These are phyloP conservation scores for Nasonia longicornis DNA, from an alignment of 1,140 invertebrate species.

Conservation along the genomic window DNA sequence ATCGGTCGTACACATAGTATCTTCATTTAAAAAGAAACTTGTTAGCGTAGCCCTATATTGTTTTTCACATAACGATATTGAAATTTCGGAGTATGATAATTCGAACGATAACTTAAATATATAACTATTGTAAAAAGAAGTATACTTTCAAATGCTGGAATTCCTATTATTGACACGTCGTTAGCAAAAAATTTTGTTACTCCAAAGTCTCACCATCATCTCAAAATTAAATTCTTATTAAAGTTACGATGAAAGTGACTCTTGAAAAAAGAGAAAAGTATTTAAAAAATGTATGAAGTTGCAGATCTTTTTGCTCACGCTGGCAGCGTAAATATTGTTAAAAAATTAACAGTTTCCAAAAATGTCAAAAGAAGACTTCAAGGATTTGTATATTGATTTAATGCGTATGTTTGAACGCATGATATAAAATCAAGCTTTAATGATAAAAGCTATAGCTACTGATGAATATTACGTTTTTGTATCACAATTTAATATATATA, in stretches of 20 bases:
- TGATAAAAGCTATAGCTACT: slow-evolving; percentile 8
- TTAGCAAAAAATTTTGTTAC: no score
- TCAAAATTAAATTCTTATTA: not conserved
- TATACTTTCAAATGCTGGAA: not conserved
- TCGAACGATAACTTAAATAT: not conserved
- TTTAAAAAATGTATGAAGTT: no score
- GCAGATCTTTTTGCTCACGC: no score
- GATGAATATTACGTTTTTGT: slow-evolving; percentile 27
- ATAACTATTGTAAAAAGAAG: no score
- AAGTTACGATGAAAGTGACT: not conserved
- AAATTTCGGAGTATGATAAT: not conserved
- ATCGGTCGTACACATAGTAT: not conserved
- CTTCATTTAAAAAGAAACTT: not conserved
- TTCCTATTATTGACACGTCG: no score
- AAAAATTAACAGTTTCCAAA: not conserved
- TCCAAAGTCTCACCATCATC: no score
- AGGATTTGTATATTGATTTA: not conserved
- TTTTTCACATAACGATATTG: not conserved
- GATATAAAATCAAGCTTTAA: not conserved
- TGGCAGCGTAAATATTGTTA: not conserved
- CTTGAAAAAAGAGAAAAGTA: not conserved
- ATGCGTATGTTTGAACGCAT: not conserved
- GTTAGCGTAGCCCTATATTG: not conserved
- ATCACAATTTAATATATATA: slow-evolving; percentile 36
- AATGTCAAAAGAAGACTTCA: not conserved